Conservation (phyloP, 2,113 vertebrate genomes). For the Myiagra hebetior region DNA sequence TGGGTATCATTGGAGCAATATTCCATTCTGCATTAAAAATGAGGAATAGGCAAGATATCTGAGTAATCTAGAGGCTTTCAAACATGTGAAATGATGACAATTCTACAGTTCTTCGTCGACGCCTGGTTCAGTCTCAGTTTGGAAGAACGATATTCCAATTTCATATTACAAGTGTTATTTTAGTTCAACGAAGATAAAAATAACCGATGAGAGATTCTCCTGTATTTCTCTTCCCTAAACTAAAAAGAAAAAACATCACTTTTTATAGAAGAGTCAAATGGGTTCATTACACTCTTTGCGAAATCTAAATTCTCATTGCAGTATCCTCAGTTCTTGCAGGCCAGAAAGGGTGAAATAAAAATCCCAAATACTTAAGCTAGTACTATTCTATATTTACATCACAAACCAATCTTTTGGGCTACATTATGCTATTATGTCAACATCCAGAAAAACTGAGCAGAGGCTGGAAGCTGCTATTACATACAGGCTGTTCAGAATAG, state of each 20-base stretch:
- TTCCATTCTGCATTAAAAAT: background rate
- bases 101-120: background rate
- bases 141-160: background rate
- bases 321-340: background rate
- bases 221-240: background rate
- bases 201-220: background rate
- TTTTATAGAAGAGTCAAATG: background rate
- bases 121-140: background rate
- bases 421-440: background rate
- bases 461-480: background rate
- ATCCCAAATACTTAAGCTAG: background rate
- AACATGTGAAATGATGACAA: background rate
- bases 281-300: background rate
- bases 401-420: background rate
- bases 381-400: background rate
- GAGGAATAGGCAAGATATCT: background rate
- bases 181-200: background rate
- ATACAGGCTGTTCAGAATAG: background rate
- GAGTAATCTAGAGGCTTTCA: background rate
- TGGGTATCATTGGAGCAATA: background rate
- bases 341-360: background rate
- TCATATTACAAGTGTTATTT: background rate
- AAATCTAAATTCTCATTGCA: background rate
- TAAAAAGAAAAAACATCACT: rapidly evolving
- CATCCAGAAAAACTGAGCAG: background rate